Conservation (phyloP, 2,797 vertebrate genomes). For the Bradypus variegatus region DNA sequence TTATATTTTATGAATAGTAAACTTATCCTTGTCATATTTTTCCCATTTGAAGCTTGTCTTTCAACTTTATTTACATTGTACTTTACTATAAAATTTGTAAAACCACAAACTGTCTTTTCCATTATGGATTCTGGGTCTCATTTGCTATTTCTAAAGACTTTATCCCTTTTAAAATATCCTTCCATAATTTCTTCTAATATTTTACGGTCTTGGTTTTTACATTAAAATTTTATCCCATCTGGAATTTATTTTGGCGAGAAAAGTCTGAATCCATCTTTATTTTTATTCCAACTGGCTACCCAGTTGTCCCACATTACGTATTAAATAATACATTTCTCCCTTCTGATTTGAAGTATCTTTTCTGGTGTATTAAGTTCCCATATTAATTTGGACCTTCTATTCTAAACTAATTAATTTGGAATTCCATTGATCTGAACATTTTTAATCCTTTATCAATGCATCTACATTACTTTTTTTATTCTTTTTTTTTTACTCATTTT, state of each 20-base stretch:
- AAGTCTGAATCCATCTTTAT: background rate
- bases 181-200: constrained; percentile 31
- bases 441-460: background rate
- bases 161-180: constrained; percentile 46
- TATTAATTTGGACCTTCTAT: background rate
- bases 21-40: background rate
- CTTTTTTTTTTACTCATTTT: too few relatives aligned
- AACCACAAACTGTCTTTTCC: constrained; percentile 36
- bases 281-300: background rate
- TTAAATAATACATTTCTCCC: background rate
- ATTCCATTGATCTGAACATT: background rate
- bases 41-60: background rate
- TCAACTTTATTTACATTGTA: background rate
- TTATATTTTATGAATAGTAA: background rate
- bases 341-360: background rate
- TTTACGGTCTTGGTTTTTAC: constrained; percentile 42
- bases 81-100: constrained; percentile 37
- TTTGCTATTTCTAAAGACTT: constrained; percentile 22
- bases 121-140: constrained; percentile 24
- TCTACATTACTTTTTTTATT: background rate
- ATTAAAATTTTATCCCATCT: constrained; percentile 49
- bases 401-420: too few relatives aligned
- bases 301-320: background rate
- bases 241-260: constrained; percentile 39
- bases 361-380: background rate